These are phyloP conservation scores for Myotis pilosus DNA, from an alignment of 2,797 vertebrate genomes.

Conservation along the genomic window DNA sequence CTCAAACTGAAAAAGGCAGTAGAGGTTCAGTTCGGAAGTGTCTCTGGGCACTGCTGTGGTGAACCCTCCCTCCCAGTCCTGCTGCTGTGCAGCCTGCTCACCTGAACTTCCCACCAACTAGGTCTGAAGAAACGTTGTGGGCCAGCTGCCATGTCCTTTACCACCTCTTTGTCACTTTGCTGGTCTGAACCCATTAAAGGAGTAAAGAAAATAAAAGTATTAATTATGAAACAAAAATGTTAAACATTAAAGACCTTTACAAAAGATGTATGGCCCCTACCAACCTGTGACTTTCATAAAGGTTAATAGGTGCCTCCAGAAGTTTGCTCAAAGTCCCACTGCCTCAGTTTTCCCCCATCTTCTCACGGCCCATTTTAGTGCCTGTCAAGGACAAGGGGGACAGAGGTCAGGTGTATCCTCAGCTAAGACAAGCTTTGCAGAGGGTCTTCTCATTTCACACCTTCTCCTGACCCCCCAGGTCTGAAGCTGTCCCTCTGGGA, in stretches of 20 bases:
- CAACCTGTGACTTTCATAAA: neutral
- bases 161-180: neutral
- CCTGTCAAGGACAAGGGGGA: neutral
- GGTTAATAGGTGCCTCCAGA: neutral
- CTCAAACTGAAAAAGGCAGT: neutral
- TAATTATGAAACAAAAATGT: neutral
- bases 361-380: neutral
- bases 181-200: neutral
- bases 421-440: neutral
- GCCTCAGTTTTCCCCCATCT: neutral
- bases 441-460: neutral
- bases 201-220: neutral
- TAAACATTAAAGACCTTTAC: neutral
- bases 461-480: neutral
- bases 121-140: neutral
- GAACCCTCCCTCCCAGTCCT: neutral
- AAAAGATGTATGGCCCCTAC: neutral
- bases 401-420: neutral
- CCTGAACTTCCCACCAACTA: neutral
- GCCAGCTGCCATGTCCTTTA: neutral
- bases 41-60: neutral
- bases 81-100: neutral
- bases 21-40: neutral
- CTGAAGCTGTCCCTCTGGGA: neutral
- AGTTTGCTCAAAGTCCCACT: neutral